Percentiles rank a stretch among this genome's conserved stretches.
Conservation (phyloP, 2,888 invertebrate genomes). For the Seira sanloemensis region DNA sequence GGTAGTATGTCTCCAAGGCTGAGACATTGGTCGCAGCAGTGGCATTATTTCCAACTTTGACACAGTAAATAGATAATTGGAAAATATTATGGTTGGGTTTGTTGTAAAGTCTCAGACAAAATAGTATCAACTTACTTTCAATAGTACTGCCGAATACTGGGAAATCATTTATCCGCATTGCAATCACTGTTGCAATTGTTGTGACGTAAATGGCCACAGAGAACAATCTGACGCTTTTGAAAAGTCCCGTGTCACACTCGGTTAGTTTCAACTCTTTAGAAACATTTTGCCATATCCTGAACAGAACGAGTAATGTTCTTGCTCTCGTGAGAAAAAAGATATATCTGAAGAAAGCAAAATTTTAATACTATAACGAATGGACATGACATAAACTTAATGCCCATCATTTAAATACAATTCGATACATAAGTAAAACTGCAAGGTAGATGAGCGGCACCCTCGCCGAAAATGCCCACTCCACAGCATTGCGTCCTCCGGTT, state of each 20-base stretch:
- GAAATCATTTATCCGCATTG: too few species aligned
- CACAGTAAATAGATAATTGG: too few species aligned
- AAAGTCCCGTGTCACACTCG: conserved; percentile 30
- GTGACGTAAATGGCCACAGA: conserved; percentile 32
- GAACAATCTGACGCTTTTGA: background rate
- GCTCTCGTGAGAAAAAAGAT: conserved; percentile 50
- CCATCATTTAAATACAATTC: too few species aligned
- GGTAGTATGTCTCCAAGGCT: conserved; percentile 61
- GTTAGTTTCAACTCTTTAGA: conserved; percentile 38
- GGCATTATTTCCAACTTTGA: too few species aligned
- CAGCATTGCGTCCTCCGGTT: conserved; percentile 52
- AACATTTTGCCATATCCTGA: conserved; percentile 54
- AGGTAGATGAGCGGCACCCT: conserved; percentile 53
- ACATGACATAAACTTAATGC: too few species aligned
- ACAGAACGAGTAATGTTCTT: conserved; percentile 35
- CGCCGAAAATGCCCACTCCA: conserved; percentile 53
- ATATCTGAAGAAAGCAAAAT: conserved; percentile 53
- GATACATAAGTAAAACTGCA: conserved; percentile 48
- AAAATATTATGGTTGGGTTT: too few species aligned
- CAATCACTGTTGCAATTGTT: too few species aligned
- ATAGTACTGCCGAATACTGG: too few species aligned
- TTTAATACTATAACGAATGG: too few species aligned
- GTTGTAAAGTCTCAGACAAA: too few species aligned
- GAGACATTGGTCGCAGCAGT: too few species aligned
- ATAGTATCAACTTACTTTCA: too few species aligned